Percentiles rank a stretch among this genome's conserved stretches.
These are phyloP conservation scores for Linyphia triangularis DNA, from an alignment of 2,888 invertebrate species.

Conservation along the genomic window DNA sequence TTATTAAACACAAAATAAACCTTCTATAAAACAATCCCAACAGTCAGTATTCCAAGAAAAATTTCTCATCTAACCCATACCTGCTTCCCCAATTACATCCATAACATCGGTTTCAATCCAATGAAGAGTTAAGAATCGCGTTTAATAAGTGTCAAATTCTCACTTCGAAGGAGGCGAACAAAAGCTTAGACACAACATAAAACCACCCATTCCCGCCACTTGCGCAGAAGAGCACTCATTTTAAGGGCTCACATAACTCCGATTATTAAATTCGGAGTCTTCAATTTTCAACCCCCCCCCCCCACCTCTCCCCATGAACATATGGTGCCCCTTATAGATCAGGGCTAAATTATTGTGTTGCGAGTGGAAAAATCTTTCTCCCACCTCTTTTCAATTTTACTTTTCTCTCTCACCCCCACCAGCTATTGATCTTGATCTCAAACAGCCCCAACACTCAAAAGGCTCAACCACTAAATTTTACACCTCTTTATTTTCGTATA, in stretches of 20 bases:
- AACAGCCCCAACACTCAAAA: constrained; percentile 1
- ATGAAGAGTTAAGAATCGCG: not conserved
- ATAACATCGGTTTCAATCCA: constrained; percentile 16
- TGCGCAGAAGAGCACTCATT: constrained; percentile 45
- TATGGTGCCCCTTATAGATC: constrained; percentile 68
- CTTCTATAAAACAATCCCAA: no score
- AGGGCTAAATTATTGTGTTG: constrained; percentile 51
- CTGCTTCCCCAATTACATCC: constrained; percentile 26
- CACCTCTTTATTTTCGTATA: constrained; percentile 36
- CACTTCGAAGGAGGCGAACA: not conserved
- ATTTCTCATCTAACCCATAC: no score
- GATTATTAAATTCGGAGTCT: constrained; percentile 63
- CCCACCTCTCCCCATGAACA: constrained; percentile 69
- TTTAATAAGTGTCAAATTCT: constrained; percentile 44
- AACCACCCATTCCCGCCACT: constrained; percentile 35
- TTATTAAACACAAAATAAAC: no score
- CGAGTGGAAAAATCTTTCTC: constrained; percentile 6
- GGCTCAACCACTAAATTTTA: constrained; percentile 48
- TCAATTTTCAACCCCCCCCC: constrained; percentile 65
- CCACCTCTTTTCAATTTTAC: constrained; percentile 40
- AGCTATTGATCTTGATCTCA: constrained; percentile 9
- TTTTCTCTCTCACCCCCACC: constrained; percentile 27
- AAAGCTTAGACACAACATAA: constrained; percentile 22
- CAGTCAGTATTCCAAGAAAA: not conserved
- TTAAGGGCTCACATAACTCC: constrained; percentile 54